Evolutionary conservation across 2,888 invertebrate genomes (phyloP), one percentile per base, ranked within the genome.

Genomic region (Malachius bipustulatus): DNA sequence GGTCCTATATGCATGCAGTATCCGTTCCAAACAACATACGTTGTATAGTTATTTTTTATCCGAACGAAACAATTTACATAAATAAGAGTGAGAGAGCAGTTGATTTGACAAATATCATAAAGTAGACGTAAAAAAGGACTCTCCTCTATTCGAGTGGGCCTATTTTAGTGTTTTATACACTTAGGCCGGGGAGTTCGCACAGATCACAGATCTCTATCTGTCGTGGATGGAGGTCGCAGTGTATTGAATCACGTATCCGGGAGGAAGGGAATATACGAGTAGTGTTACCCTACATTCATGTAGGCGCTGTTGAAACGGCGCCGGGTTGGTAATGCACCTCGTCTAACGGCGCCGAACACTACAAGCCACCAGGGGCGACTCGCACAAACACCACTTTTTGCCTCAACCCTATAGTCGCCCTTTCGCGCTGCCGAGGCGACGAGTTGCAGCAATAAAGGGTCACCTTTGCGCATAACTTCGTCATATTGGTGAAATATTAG

Each of bases 101-200:
- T 45, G 43, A 43, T 46, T 43, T 40, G 42, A 44, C 40, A 39
- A 39, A 44, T 44, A 46, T 41, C 43, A 44, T 44, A 43, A 46
- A 46, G 28, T 37, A 39, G 41, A 40, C 41, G 40, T 39, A 40
- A 41, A 41, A 40, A 35, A 28, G 15, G 6, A 13, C 6, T 31
- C 14, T 14, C 10, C 14, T n/a, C 10, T 31, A 38, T 35, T 26
- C 10, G 31, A 27, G 11, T 31, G 32, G 35, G 32, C 34, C 16
- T 26, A 32, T 38, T 35, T 28, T 30, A 28, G 24, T 32, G 38
- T 38, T 38, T 38, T 38, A 38, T 35, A 32, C 34, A 26, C 33
- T 38, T 35, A 27, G 32, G 24, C 27, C 24, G 24, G n/a, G n/a
- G 24, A n/a, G 24, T 38, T 38, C 38, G 16, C 38, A 13, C 38